These are phyloP conservation scores for Notamacropus eugenii DNA, from an alignment of 2,797 vertebrate species.

Conservation along the genomic window DNA sequence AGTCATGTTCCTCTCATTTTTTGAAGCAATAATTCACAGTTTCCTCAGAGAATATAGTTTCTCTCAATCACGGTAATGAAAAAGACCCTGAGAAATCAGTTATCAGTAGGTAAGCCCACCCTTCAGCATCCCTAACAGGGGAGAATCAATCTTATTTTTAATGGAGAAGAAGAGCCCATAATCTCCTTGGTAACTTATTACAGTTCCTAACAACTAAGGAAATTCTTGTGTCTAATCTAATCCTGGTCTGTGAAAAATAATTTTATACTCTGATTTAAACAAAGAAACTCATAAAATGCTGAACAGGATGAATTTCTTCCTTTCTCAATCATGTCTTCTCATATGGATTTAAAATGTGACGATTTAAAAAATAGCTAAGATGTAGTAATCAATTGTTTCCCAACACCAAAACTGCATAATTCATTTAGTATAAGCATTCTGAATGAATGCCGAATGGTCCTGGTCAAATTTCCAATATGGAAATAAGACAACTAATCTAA, in stretches of 20 bases:
- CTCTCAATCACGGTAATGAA: slow-evolving; percentile 9
- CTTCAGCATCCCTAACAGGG: background rate
- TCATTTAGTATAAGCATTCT: slow-evolving; percentile 37
- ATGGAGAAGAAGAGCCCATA: background rate
- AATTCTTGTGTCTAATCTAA: background rate
- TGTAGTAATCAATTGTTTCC: slow-evolving; percentile 38
- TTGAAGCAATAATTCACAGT: slow-evolving; percentile 33
- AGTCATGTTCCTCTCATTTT: slow-evolving; percentile 1
- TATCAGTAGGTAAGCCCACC: background rate
- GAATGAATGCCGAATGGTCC: slow-evolving; percentile 14
- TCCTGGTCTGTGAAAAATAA: background rate
- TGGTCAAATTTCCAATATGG: slow-evolving; percentile 12
- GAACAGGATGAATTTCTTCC: background rate
- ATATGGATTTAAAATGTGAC: slow-evolving; percentile 43
- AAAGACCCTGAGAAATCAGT: background rate
- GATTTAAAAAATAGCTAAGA: slow-evolving; percentile 32
- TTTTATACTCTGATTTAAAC: background rate
- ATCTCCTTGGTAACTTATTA: background rate
- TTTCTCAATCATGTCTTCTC: slow-evolving; percentile 32
- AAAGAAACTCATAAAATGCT: background rate
- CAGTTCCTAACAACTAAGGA: background rate
- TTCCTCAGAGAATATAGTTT: background rate
- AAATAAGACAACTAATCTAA: slow-evolving; percentile 20
- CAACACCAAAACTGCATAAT: slow-evolving; percentile 39
- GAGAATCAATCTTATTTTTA: background rate